These are phyloP conservation scores for Chaetura pelagica DNA, from an alignment of 2,113 vertebrate genomes.

Conservation along the genomic window DNA sequence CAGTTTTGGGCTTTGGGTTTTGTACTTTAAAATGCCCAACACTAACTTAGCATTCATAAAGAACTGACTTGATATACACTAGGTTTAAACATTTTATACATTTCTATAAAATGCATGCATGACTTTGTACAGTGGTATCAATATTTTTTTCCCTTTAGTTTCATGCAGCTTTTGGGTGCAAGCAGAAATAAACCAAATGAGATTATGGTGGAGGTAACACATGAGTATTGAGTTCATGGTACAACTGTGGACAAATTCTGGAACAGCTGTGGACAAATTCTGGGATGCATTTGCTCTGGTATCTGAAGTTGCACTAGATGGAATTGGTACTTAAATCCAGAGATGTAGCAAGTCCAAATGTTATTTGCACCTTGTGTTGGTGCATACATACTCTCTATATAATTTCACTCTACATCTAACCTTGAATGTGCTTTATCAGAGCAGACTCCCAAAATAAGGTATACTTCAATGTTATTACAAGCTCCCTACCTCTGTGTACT, in stretches of 20 bases:
- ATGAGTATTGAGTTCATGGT: neutral
- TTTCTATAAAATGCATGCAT: neutral
- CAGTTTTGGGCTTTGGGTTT: neutral
- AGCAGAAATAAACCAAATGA: neutral
- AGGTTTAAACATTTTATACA: neutral
- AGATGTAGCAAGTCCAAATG: neutral
- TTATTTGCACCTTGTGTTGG: neutral
- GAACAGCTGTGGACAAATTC: neutral
- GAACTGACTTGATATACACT: neutral
- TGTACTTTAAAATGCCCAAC: neutral
- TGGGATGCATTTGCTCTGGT: neutral
- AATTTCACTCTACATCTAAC: neutral
- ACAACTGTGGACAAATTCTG: neutral
- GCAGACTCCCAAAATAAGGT: neutral
- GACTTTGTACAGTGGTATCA: neutral
- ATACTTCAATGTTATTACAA: neutral
- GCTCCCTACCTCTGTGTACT: neutral
- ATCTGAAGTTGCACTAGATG: neutral
- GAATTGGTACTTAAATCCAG: neutral
- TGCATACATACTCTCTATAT: too few relatives aligned
- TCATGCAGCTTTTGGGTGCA: neutral
- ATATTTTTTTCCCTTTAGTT: neutral
- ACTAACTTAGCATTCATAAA: neutral
- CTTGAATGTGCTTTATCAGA: neutral
- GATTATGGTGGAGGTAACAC: neutral